Evolutionary conservation across 2,797 vertebrate genomes (phyloP), one percentile per base, ranked within the genome.

Genomic region (Scomberomorus guttatus): DNA sequence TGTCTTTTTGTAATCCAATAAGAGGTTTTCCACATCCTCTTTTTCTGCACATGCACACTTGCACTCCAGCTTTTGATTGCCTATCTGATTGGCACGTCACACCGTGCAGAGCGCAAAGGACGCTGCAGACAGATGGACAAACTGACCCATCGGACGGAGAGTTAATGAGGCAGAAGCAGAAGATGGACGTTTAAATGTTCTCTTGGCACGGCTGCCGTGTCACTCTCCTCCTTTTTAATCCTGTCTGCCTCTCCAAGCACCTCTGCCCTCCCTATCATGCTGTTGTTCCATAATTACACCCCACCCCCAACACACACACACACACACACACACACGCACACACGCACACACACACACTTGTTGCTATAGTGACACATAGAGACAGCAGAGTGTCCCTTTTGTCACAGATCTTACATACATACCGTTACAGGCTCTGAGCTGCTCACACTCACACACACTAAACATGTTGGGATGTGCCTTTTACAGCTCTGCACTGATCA

Each of bases 361-460:
- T 90, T 88, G 83, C 87, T 73, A 92, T 88, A 84, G 89, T 61
- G 67, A 92, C 52, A 12, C 72, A 92, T 88, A 84, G 89, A 59
- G 67, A 92, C 52, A 12, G 22, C 52, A 12, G 22, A 62, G 58
- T 59, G 63, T 72, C 79, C 79, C 24, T 80, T 77, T 75, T 75
- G 77, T 79, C 59, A 52, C 68, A 54, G 52, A 66, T 32, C 24
- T 60, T 51, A 75, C 65, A 67, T 48, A 54, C 29, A 59, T 60
- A 54, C 42, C 17, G 3, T 56, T 11, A 20, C 32, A 50, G 18
- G 6, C 29, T 24, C 22, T 50, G 46, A 8, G n/a, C 37, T 3
- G 22, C 42, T n/a, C 7, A 46, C 32, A 25, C 66, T 52, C 18
- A 29, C 56, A 50, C 39, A 12, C 5, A 48, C 9, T 25, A 5